Conservation (phyloP, 1,140 invertebrate genomes). For the Drosophila grimshawi region DNA sequence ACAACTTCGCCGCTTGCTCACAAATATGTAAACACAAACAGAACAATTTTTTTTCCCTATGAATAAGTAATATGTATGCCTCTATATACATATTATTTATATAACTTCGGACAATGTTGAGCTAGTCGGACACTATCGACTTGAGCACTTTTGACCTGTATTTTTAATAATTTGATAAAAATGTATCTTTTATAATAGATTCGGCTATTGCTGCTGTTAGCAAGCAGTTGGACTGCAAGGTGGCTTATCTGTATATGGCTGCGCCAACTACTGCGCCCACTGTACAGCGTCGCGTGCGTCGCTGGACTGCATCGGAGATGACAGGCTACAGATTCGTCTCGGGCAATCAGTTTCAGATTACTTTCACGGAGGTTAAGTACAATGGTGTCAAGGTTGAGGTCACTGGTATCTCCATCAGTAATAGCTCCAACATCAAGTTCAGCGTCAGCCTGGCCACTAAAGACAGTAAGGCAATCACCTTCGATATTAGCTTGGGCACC, state of each 20-base stretch:
- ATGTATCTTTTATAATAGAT: slow-evolving; percentile 69
- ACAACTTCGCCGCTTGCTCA: no score
- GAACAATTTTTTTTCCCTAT: no score
- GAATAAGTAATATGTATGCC: no score
- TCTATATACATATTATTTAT: no score
- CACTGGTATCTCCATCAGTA: slow-evolving; percentile 34
- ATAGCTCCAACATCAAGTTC: slow-evolving; percentile 41
- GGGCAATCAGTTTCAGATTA: slow-evolving; percentile 67
- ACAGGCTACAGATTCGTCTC: slow-evolving; percentile 32
- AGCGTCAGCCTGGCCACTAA: slow-evolving; percentile 37
- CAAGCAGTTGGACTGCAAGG: slow-evolving; percentile 70
- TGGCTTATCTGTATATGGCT: slow-evolving; percentile 75
- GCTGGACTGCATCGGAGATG: slow-evolving; percentile 58
- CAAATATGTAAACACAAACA: no score
- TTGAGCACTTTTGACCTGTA: neutral
- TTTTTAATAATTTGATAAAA: neutral
- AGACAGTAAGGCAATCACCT: slow-evolving; percentile 46
- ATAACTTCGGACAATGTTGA: no score
- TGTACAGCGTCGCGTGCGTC: slow-evolving; percentile 61
- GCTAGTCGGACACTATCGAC: no score
- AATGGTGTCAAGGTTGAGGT: slow-evolving; percentile 27
- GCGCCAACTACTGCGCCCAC: slow-evolving; percentile 55
- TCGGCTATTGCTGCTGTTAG: slow-evolving; percentile 67
- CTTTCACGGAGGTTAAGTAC: slow-evolving; percentile 49
- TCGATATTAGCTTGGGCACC: slow-evolving; percentile 49